Evolutionary conservation across 2,113 vertebrate genomes (phyloP).

Genomic region (Calidris pygmaea): DNA sequence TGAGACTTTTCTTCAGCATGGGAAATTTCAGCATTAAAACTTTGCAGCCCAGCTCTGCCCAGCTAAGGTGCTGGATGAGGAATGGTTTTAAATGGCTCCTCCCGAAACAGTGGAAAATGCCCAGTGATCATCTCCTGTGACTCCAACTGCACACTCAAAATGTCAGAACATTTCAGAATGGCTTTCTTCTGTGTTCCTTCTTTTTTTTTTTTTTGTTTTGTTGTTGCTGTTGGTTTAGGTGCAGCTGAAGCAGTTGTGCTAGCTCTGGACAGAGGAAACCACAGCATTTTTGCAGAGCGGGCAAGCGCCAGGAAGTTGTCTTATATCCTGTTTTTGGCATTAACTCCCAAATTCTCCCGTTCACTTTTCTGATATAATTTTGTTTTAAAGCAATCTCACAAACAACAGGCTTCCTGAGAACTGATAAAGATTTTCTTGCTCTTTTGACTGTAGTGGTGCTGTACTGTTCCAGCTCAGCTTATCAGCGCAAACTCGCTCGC

Average conservation of each 20-base stretch:
- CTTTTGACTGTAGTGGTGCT: conserved; percentile 7
- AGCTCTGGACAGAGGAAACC: background rate
- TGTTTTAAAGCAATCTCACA: conserved; percentile 35
- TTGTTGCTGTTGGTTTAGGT: background rate
- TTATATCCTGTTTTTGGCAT: background rate
- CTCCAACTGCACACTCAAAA: background rate
- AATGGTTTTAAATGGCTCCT: background rate
- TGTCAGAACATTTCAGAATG: background rate
- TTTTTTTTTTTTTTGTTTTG: background rate
- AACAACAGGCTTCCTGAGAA: conserved; percentile 50
- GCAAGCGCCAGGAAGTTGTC: background rate
- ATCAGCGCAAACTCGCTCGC: conserved; percentile 40
- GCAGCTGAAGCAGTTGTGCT: background rate
- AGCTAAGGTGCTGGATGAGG: background rate
- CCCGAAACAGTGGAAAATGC: background rate
- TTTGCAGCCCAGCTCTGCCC: background rate
- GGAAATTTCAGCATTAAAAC: background rate
- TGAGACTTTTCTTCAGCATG: background rate
- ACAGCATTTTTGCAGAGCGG: background rate
- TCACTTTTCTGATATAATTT: background rate
- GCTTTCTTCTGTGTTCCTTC: background rate
- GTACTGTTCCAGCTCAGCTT: background rate
- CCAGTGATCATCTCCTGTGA: background rate
- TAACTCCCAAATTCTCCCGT: background rate
- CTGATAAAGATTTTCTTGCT: conserved; percentile 25